Conservation (phyloP, 2,888 invertebrate species). For the Limnephilus auricula region DNA sequence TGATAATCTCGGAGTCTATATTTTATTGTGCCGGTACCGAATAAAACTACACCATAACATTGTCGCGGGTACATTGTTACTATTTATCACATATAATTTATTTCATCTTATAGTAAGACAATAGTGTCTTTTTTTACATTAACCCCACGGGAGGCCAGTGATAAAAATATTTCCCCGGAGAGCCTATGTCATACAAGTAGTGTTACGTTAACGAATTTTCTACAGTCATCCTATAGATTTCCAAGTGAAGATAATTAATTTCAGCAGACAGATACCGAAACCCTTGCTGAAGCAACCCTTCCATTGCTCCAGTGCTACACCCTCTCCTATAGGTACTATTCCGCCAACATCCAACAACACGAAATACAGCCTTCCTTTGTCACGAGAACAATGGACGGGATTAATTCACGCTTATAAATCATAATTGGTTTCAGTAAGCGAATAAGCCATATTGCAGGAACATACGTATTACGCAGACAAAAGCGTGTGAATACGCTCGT, state of each 20-base stretch:
- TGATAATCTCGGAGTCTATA: too few species aligned
- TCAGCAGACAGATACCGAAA: background rate
- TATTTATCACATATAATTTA: too few species aligned
- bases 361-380: background rate
- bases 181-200: too few species aligned
- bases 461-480: too few species aligned
- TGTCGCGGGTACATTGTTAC: too few species aligned
- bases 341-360: background rate
- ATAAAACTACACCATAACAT: too few species aligned
- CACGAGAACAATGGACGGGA: background rate
- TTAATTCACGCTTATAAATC: background rate
- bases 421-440: background rate
- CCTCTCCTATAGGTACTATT: background rate
- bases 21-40: too few species aligned
- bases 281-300: background rate
- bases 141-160: too few species aligned
- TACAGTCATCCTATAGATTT: background rate
- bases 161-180: too few species aligned
- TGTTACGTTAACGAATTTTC: too few species aligned
- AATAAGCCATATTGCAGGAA: background rate
- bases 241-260: background rate
- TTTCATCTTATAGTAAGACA: too few species aligned
- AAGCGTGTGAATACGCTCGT: background rate
- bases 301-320: background rate
- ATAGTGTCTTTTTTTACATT: too few species aligned